These are phyloP conservation scores for Caenorhabditis sinica DNA, from an alignment of 2,888 invertebrate species.

Conservation along the genomic window DNA sequence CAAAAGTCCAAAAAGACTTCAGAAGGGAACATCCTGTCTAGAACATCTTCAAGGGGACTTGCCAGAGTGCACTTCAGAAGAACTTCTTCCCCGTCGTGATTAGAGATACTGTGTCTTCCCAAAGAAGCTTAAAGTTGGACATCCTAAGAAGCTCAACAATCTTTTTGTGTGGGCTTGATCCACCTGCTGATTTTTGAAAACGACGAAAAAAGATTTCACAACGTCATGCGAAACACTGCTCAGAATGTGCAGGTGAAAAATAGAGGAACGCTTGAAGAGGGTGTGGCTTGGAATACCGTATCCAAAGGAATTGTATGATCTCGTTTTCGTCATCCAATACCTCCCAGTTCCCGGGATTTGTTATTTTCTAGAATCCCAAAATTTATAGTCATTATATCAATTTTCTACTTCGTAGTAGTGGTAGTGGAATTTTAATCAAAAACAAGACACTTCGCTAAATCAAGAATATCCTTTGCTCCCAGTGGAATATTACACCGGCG, in stretches of 20 bases:
- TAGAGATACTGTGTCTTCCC: too few species aligned
- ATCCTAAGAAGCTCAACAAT: not conserved
- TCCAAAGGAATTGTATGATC: too few species aligned
- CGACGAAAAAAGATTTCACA: conserved; percentile 1
- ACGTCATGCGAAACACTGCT: conserved; percentile 2
- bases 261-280: not conserved
- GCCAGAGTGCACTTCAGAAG: too few species aligned
- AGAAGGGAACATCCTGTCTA: too few species aligned
- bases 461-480: conserved; percentile 13
- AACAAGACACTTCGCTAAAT: not conserved
- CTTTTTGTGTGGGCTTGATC: conserved; percentile 3
- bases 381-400: not conserved
- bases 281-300: not conserved
- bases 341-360: not conserved
- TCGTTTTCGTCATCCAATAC: not conserved
- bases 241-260: not conserved
- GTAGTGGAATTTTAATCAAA: not conserved
- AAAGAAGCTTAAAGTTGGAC: too few species aligned
- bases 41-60: too few species aligned
- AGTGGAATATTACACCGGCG: not conserved
- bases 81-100: not conserved
- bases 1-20: too few species aligned
- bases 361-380: not conserved
- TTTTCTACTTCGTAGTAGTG: not conserved
- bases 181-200: conserved; percentile 28